Percentiles rank a stretch among this genome's conserved stretches.
These are phyloP conservation scores for Rhopalosiphum padi DNA, from an alignment of 1,140 invertebrate genomes.

Conservation along the genomic window DNA sequence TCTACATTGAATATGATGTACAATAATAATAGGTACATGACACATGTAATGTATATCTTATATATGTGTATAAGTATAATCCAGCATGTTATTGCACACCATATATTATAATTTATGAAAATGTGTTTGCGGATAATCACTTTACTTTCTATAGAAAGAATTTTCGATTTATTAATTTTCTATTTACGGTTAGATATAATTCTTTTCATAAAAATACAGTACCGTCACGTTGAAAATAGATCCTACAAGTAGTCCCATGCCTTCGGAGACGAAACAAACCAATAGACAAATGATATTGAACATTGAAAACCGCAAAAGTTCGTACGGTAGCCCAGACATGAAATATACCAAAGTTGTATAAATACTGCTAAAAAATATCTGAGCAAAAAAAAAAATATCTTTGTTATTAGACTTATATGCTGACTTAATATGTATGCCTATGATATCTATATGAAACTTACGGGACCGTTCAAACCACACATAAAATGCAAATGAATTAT, in stretches of 20 bases:
- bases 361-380: slow-evolving; percentile 68
- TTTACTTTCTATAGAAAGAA: not conserved
- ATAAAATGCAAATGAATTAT: not conserved
- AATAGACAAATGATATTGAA: slow-evolving; percentile 69
- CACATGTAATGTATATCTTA: not conserved
- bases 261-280: slow-evolving; percentile 69
- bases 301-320: slow-evolving; percentile 66
- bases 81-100: not conserved
- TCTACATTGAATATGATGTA: not conserved
- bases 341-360: slow-evolving; percentile 70
- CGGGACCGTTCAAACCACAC: not conserved
- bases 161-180: not conserved
- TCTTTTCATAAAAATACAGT: slow-evolving; percentile 60
- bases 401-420: not conserved
- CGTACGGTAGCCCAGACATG: slow-evolving; percentile 68
- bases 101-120: not conserved
- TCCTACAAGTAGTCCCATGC: slow-evolving; percentile 71
- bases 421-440: not conserved
- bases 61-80: not conserved
- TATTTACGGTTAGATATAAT: not conserved
- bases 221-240: slow-evolving; percentile 72
- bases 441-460: not conserved
- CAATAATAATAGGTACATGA: not conserved
- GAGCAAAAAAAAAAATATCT: slow-evolving; percentile 13
- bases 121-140: not conserved